Evolutionary conservation across 2,888 invertebrate species (phyloP).

Genomic region (Linyphia triangularis): DNA sequence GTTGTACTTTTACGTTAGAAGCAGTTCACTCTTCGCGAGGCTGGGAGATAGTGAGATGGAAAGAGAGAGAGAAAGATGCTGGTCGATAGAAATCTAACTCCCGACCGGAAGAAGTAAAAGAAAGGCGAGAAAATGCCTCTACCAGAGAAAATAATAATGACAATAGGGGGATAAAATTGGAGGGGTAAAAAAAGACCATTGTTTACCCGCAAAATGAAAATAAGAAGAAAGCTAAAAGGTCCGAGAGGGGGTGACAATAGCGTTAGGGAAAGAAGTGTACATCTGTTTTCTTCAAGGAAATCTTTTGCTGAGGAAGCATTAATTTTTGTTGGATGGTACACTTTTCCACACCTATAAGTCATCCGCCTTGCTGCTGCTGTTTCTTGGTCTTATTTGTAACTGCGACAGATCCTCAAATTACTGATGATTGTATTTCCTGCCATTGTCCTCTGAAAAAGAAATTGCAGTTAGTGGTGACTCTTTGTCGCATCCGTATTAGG

Average conservation of each 20-base stretch:
- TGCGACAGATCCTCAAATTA: conserved; percentile 20
- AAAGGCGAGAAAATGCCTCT: conserved; percentile 1
- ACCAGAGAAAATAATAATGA: conserved; percentile 28
- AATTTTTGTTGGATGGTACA: conserved; percentile 51
- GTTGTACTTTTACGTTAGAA: neutral
- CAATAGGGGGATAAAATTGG: neutral
- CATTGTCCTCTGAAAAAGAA: conserved; percentile 10
- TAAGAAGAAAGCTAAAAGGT: conserved; percentile 16
- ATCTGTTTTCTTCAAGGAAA: conserved; percentile 6
- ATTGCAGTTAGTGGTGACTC: conserved; percentile 4
- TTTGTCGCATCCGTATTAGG: neutral
- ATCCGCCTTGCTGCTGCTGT: conserved; percentile 34
- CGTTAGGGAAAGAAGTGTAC: conserved; percentile 21
- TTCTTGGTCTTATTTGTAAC: conserved; percentile 34
- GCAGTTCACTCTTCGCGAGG: neutral
- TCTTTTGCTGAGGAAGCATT: conserved; percentile 46
- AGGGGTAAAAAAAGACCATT: neutral
- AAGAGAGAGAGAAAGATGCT: neutral
- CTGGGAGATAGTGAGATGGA: neutral
- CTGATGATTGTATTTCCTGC: conserved; percentile 27
- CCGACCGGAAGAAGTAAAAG: neutral
- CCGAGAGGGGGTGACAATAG: conserved; percentile 23
- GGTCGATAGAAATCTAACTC: conserved; percentile 44
- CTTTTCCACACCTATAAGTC: conserved; percentile 5
- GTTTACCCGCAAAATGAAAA: conserved; percentile 43